These are phyloP conservation scores for Adoxophyes honmai DNA, from an alignment of 1,140 invertebrate species.

Conservation along the genomic window DNA sequence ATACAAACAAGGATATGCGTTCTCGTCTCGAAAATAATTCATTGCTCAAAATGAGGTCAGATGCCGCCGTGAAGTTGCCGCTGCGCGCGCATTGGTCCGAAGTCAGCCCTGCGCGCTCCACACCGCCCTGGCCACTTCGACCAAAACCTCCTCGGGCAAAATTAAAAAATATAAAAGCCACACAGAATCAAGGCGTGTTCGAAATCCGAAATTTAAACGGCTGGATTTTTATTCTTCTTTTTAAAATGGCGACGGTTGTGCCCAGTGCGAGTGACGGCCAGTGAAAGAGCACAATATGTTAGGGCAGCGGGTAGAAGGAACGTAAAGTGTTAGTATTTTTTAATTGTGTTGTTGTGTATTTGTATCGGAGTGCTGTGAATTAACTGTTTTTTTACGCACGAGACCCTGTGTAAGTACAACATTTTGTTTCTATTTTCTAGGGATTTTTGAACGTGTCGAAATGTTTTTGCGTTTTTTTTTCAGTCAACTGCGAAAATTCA, in stretches of 20 bases:
- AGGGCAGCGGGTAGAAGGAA: background rate
- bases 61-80: background rate
- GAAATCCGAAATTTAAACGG: conserved; percentile 8
- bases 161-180: conserved; percentile 4
- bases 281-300: conserved; percentile 3
- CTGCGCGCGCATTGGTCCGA: background rate
- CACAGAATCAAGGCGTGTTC: conserved; percentile 5
- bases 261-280: background rate
- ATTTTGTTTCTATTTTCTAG: background rate
- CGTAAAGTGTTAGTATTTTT: conserved; percentile 12
- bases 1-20: conserved; percentile 4
- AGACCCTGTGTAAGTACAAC: conserved; percentile 11
- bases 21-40: conserved; percentile 12
- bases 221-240: conserved; percentile 6
- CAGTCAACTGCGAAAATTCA: too few relatives aligned
- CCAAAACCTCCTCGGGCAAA: conserved; percentile 4
- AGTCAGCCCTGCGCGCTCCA: conserved; percentile 1
- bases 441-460: too few relatives aligned
- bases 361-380: conserved; percentile 3
- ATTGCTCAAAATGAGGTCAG: conserved; percentile 12
- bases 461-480: too few relatives aligned
- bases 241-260: conserved; percentile 5
- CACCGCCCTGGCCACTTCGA: background rate
- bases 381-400: conserved; percentile 10
- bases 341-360: conserved; percentile 7